Evolutionary conservation across 2,888 invertebrate species (phyloP).

Genomic region (Agrenia bidenticulata): DNA sequence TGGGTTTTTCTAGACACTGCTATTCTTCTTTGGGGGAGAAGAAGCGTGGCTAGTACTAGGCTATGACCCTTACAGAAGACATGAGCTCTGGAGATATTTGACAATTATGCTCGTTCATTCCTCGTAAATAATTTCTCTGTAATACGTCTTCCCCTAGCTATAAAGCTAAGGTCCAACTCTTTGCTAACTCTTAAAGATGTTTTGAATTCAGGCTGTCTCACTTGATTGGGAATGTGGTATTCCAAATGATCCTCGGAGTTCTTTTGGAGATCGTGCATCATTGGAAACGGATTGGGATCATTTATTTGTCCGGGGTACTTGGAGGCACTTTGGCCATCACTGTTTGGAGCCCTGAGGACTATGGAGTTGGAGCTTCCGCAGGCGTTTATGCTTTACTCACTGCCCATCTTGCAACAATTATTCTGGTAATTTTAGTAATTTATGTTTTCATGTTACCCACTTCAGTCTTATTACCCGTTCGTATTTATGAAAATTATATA

Average conservation of each 20-base stretch:
- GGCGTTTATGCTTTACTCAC: constrained; percentile 25
- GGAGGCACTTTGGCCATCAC: constrained; percentile 20
- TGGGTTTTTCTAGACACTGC: not conserved
- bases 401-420: constrained; percentile 27
- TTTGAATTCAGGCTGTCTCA: constrained; percentile 19
- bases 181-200: not conserved
- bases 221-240: constrained; percentile 17
- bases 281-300: constrained; percentile 21
- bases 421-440: constrained; percentile 13
- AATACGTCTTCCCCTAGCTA: too few species aligned
- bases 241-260: constrained; percentile 26
- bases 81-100: constrained; percentile 27
- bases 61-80: constrained; percentile 18
- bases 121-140: constrained; percentile 21
- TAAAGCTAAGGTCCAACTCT: not conserved
- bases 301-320: constrained; percentile 21
- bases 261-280: constrained; percentile 28
- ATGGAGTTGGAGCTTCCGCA: constrained; percentile 27
- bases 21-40: constrained; percentile 11
- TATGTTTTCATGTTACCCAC: not conserved
- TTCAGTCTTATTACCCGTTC: not conserved
- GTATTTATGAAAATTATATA: too few species aligned
- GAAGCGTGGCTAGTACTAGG: not conserved
- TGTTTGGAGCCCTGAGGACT: constrained; percentile 13
- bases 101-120: constrained; percentile 23